These are phyloP conservation scores for Tragelaphus strepsiceros DNA, from an alignment of 2,113 vertebrate species.

Conservation along the genomic window DNA sequence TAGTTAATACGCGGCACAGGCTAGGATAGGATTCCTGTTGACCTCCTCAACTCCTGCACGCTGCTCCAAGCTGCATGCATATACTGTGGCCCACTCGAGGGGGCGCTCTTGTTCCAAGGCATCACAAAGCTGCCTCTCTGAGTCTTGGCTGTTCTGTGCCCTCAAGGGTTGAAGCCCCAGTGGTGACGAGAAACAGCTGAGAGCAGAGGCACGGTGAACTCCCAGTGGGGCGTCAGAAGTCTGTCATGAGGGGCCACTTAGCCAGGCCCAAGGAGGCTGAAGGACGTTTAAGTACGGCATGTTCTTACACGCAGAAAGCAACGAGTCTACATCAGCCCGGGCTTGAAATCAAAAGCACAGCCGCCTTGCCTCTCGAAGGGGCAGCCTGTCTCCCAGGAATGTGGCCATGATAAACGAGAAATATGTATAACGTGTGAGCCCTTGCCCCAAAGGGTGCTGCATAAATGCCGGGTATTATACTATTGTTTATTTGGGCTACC, in stretches of 20 bases:
- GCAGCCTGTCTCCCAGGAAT: constrained; percentile 71
- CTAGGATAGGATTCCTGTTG: not conserved
- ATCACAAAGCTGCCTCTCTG: not conserved
- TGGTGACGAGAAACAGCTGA: not conserved
- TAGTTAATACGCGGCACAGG: no score
- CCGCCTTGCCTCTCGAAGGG: constrained; percentile 23
- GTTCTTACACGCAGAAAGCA: not conserved
- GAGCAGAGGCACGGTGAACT: not conserved
- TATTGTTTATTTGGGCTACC: constrained; percentile 76
- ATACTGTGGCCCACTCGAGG: fast-evolving
- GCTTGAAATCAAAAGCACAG: not conserved
- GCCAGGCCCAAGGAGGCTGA: not conserved
- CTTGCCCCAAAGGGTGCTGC: constrained; percentile 53
- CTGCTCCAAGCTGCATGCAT: not conserved
- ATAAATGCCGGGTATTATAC: constrained; percentile 67
- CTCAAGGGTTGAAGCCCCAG: fast-evolving
- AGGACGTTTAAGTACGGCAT: not conserved
- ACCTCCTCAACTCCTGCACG: not conserved
- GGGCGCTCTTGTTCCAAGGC: not conserved
- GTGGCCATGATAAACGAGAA: constrained; percentile 72
- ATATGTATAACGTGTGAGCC: constrained; percentile 62
- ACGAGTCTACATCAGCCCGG: not conserved
- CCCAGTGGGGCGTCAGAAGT: not conserved
- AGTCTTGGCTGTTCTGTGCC: not conserved
- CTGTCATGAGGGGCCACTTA: not conserved